Base-by-base conservation (phyloP, 2,888 invertebrate species). In the Drosophila mettleri region DNA sequence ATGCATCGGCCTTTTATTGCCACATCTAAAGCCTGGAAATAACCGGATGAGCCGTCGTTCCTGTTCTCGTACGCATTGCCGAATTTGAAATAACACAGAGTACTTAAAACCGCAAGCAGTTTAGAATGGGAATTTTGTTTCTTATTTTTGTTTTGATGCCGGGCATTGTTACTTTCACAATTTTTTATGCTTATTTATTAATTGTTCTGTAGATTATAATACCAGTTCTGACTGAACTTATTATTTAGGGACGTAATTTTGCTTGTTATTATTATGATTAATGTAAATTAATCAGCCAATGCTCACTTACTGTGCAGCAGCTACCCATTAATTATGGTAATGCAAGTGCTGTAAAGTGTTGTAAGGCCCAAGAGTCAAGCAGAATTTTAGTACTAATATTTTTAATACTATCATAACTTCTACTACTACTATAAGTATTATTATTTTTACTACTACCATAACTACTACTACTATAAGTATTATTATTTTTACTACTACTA, bases 111-210 rank as follows among this genome's bases (percentile, higher is more conserved):
- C 38, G 8, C 36, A 59, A 33, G 29, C 45, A 59, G 45, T 43
- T 74, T 73, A 69, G 59, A 57, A 22, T 55, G 48, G 60, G 31
- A 10, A 41, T 77, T 62, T 65, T 70, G 33, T 16, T 8, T 18
- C 33, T n/a, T n/a, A n/a, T 10, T 29, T 71, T 67, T 66, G 54
- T 58, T 38, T 18, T 43, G 8, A 8, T 29, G 24, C 45, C 72
- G 36, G 46, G 31, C 54, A 58, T 67, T 78, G 74, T 68, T 78
- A 68, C 72, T 60, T 60, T 57, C 29, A 20, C 24, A 36, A 39
- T 53, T 36, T 54, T 34, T n/a, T n/a, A n/a, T 63, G 51, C 45
- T 64, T 51, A 20, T 43, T 45, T 33, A 45, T 72, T 69, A 36
- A 20, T 20, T 22, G 41, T 24, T 16, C 18, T 1, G 1, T n/a